Percentiles rank a stretch among this genome's conserved stretches.
These are phyloP conservation scores for Leiothrix lutea DNA, from an alignment of 2,113 vertebrate genomes.

Conservation along the genomic window DNA sequence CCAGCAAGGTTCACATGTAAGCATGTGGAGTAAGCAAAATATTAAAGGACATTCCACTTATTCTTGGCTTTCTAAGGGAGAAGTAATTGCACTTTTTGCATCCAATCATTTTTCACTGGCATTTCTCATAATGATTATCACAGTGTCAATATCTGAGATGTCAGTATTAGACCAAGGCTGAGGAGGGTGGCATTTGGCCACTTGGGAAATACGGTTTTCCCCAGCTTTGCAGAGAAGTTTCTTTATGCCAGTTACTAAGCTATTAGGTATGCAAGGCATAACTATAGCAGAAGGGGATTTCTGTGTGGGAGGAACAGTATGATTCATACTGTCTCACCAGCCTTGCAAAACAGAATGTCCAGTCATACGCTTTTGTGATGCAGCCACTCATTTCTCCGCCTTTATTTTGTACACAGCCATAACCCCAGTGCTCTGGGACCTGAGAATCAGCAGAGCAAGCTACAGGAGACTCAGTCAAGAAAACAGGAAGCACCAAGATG, in stretches of 20 bases:
- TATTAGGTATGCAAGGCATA: constrained; percentile 14
- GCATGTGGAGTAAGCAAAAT: background rate
- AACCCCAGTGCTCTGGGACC: background rate
- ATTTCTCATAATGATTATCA: background rate
- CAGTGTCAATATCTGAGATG: background rate
- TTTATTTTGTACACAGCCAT: background rate
- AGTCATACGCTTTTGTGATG: background rate
- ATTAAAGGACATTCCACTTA: background rate
- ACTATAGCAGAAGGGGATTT: constrained; percentile 61
- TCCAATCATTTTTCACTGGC: background rate
- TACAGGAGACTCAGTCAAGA: background rate
- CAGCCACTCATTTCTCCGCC: background rate
- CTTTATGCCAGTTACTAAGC: background rate
- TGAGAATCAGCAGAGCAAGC: background rate
- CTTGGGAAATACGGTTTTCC: background rate
- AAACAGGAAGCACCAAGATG: background rate
- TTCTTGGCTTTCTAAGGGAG: background rate
- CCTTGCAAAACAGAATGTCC: constrained; percentile 40
- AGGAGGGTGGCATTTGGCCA: background rate
- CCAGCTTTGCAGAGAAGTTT: background rate
- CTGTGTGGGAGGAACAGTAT: constrained; percentile 56
- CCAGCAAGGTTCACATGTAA: background rate
- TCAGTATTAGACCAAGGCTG: background rate
- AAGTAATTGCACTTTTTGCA: background rate
- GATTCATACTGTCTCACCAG: constrained; percentile 56